A percentile compares a stretch with the other conserved stretches of the same genome.
Conservation (phyloP, 2,113 vertebrate genomes). For the Chaetodon auriga region DNA sequence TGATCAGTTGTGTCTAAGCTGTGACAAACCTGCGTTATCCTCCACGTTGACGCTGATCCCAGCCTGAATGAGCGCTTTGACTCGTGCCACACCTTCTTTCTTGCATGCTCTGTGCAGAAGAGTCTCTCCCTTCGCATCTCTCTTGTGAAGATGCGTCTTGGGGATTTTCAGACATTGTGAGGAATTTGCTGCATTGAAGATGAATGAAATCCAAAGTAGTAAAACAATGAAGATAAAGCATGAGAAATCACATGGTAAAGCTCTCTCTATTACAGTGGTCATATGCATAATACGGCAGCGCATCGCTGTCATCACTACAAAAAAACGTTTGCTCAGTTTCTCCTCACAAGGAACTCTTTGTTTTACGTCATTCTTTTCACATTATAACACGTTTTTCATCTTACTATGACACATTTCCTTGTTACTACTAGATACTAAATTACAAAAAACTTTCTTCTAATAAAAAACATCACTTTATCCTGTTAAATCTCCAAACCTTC, state of each 20-base stretch:
- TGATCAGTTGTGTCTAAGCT: not conserved
- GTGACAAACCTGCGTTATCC: conserved; percentile 87
- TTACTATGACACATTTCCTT: not conserved
- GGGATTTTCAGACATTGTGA: not conserved
- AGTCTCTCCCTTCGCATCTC: conserved; percentile 83
- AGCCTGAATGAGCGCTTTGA: conserved; percentile 85
- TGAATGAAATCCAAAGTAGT: not conserved
- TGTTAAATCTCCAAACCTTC: no score
- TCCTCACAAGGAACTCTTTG: no score
- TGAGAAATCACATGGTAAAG: not conserved
- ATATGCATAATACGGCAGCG: not conserved
- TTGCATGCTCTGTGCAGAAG: conserved; percentile 84
- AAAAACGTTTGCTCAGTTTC: no score
- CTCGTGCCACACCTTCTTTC: conserved; percentile 81
- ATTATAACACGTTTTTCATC: not conserved
- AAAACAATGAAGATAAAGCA: not conserved
- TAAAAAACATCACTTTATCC: no score
- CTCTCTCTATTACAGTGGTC: not conserved
- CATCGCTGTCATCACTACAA: no score
- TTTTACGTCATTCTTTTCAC: no score
- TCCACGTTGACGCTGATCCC: conserved; percentile 86
- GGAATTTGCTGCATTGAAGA: conserved; percentile 29
- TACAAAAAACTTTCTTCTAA: no score
- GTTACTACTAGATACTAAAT: not conserved
- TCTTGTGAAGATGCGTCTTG: conserved; percentile 64